Evolutionary conservation across 1,140 invertebrate species (phyloP).

Genomic region (Drosophila ohnishii): DNA sequence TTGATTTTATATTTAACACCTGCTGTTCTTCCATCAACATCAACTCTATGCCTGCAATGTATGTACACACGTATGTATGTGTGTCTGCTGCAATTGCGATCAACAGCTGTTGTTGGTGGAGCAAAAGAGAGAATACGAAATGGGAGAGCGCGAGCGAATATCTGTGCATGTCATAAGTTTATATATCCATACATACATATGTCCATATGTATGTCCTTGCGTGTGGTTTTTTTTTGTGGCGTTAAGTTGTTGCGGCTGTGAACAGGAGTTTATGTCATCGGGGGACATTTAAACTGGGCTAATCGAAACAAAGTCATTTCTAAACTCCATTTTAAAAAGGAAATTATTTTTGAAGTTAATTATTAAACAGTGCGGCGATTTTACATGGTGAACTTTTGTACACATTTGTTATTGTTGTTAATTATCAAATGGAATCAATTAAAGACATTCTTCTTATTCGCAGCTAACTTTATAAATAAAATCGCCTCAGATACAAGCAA

Average conservation of each 20-base stretch:
- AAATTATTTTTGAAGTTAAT: neutral
- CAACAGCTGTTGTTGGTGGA: slow-evolving; percentile 67
- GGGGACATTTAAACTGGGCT: neutral
- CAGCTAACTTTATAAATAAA: slow-evolving; percentile 55
- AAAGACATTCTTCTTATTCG: slow-evolving; percentile 32
- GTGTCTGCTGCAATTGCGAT: slow-evolving; percentile 58
- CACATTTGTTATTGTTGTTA: slow-evolving; percentile 9
- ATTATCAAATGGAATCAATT: neutral
- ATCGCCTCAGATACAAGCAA: slow-evolving; percentile 68
- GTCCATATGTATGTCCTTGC: slow-evolving; percentile 28
- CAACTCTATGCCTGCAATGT: slow-evolving; percentile 28
- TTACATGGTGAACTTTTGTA: slow-evolving; percentile 12
- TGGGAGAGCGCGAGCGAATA: slow-evolving; percentile 21
- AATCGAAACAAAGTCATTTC: slow-evolving; percentile 9
- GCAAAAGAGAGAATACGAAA: slow-evolving; percentile 3
- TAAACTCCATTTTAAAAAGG: neutral
- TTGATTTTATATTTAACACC: slow-evolving; percentile 71
- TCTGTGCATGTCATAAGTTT: slow-evolving; percentile 6
- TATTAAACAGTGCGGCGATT: neutral
- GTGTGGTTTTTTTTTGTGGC: slow-evolving; percentile 32
- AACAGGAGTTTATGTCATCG: slow-evolving; percentile 9
- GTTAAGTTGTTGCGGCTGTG: slow-evolving; percentile 35
- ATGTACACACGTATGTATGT: slow-evolving; percentile 9
- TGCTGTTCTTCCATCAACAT: slow-evolving; percentile 76
- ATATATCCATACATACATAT: no score